A percentile compares a stretch with the other conserved stretches of the same genome.
These are phyloP conservation scores for Thaumatotibia leucotreta DNA, from an alignment of 1,140 invertebrate genomes.

Conservation along the genomic window DNA sequence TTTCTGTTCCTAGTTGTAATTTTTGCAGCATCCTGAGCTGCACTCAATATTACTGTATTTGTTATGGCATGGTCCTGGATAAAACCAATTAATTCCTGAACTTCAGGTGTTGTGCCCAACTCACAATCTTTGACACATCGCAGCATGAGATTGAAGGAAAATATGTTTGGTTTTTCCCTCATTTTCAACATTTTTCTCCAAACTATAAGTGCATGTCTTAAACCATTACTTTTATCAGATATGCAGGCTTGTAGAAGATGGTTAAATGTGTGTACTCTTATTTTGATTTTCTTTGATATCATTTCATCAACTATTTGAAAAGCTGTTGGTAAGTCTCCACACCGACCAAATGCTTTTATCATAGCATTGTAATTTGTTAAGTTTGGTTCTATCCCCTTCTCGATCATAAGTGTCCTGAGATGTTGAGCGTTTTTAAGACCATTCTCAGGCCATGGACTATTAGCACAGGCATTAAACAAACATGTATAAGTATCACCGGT, in stretches of 20 bases:
- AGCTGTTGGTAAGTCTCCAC: conserved; percentile 85
- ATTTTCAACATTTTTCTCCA: conserved; percentile 88
- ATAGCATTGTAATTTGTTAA: conserved; percentile 89
- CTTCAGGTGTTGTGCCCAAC: conserved; percentile 81
- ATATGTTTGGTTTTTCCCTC: conserved; percentile 82
- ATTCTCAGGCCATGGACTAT: conserved; percentile 82
- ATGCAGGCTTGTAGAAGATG: conserved; percentile 91
- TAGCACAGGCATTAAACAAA: conserved; percentile 92
- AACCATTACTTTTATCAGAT: conserved; percentile 85
- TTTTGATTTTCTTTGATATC: conserved; percentile 79
- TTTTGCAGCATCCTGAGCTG: not conserved
- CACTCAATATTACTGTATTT: not conserved
- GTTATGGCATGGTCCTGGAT: conserved; percentile 33
- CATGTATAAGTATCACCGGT: conserved; percentile 86
- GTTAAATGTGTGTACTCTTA: conserved; percentile 84
- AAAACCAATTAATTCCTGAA: conserved; percentile 67
- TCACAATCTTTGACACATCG: conserved; percentile 87
- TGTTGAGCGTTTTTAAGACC: conserved; percentile 80
- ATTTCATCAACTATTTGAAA: conserved; percentile 92
- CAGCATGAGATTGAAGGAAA: conserved; percentile 89
- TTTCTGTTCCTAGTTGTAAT: not conserved
- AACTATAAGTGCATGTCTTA: conserved; percentile 87
- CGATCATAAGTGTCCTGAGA: conserved; percentile 81
- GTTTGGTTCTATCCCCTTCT: conserved; percentile 84
- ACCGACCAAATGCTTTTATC: conserved; percentile 93